phyloP scores from a whole-genome alignment of 2,797 vertebrate genomes.

The Neosilurus mollespiculum region DNA sequence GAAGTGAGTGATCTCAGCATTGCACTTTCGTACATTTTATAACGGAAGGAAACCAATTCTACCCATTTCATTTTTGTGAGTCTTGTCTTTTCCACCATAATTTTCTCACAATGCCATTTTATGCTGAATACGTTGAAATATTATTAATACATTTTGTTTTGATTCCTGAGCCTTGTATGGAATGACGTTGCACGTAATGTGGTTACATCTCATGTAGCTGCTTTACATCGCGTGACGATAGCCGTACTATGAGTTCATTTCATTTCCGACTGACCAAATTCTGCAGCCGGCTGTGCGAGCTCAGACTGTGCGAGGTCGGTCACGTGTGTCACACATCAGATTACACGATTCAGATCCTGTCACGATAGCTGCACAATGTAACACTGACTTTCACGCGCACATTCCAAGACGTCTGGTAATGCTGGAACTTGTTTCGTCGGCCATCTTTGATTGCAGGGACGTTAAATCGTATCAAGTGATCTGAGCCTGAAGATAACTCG shows the following conservation, averaged over 20 bases:
- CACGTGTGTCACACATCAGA: not conserved
- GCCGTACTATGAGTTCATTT: not conserved
- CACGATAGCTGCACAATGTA: not conserved
- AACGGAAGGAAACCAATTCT: not conserved
- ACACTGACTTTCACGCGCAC: not conserved
- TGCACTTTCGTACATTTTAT: not conserved
- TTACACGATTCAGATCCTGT: not conserved
- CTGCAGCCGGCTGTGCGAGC: not conserved
- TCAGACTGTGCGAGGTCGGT: not conserved
- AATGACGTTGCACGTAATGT: not conserved
- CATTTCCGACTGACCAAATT: not conserved
- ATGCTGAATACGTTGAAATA: no score
- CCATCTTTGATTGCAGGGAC: not conserved
- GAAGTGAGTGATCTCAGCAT: no score
- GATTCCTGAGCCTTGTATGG: not conserved
- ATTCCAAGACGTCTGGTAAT: slow-evolving; percentile 2
- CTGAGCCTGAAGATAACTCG: not conserved
- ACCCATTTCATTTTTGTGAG: not conserved
- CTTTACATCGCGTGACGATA: no score
- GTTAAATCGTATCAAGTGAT: not conserved
- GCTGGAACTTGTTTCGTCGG: not conserved
- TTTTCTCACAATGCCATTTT: no score
- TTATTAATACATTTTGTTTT: no score
- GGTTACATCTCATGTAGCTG: not conserved
- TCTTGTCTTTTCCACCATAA: not conserved